These are phyloP conservation scores for Masnerella sp. DNA, from an alignment of 2,888 invertebrate species.

Conservation along the genomic window DNA sequence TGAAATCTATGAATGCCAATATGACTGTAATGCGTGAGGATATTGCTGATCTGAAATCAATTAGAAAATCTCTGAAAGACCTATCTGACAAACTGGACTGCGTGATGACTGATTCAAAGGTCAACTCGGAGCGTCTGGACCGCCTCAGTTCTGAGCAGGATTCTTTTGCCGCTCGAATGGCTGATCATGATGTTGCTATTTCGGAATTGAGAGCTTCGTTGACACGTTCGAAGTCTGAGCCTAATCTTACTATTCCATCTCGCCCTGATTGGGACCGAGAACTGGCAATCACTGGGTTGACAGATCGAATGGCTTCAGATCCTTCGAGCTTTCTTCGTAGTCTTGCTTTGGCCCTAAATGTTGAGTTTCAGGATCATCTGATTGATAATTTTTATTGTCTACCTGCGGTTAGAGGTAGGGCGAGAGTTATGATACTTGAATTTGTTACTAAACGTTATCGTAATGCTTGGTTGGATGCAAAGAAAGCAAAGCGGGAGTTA, in stretches of 20 bases:
- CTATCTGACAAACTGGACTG: background rate
- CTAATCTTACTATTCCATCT: background rate
- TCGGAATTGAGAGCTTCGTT: background rate
- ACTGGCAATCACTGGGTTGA: background rate
- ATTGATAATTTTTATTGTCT: background rate
- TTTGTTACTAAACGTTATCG: background rate
- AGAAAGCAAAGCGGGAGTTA: background rate
- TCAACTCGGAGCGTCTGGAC: background rate
- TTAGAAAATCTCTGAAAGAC: background rate
- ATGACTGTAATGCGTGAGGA: no score
- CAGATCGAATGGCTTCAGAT: background rate
- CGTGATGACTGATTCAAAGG: background rate
- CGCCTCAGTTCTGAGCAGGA: background rate
- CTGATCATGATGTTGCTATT: background rate
- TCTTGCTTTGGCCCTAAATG: background rate
- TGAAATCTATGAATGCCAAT: background rate
- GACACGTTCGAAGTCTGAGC: background rate
- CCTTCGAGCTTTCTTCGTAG: background rate
- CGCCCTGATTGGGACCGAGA: background rate
- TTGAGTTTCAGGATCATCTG: background rate
- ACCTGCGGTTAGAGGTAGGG: background rate
- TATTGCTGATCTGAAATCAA: background rate
- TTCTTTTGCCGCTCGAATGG: background rate
- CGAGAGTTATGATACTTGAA: background rate
- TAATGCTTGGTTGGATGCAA: background rate